These are phyloP conservation scores for Drosophila serrata DNA, from an alignment of 1,140 invertebrate species.

Conservation along the genomic window DNA sequence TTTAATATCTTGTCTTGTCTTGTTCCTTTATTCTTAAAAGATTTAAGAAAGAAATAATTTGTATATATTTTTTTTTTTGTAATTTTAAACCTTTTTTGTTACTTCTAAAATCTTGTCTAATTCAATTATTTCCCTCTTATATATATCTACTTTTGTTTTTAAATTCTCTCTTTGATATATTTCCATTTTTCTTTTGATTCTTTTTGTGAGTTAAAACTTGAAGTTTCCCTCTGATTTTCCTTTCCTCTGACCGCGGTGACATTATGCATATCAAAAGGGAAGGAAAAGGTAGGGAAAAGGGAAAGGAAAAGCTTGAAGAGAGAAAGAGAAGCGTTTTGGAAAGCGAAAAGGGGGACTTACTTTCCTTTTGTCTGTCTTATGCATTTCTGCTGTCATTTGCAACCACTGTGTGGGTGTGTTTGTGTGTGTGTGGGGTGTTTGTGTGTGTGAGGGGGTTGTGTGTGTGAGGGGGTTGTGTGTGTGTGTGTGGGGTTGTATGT, in stretches of 20 bases:
- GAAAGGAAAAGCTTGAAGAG: neutral
- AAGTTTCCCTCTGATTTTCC: constrained; percentile 16
- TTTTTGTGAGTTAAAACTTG: constrained; percentile 4
- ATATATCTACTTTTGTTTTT: neutral
- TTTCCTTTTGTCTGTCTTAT: constrained; percentile 45
- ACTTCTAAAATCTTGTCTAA: too few species aligned
- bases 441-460: neutral
- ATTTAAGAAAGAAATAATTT: too few species aligned
- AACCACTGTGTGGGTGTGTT: constrained; percentile 22
- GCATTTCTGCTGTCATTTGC: constrained; percentile 57
- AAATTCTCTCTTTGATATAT: neutral
- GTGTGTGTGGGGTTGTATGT: neutral
- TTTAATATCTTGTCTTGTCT: too few species aligned
- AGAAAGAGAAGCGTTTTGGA: constrained; percentile 1
- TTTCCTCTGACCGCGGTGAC: constrained; percentile 5
- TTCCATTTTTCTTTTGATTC: neutral
- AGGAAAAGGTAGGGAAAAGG: neutral
- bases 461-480: too few species aligned
- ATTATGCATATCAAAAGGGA: constrained; percentile 27
- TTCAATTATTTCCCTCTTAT: neutral
- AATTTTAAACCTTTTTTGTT: neutral
- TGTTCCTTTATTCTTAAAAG: too few species aligned
- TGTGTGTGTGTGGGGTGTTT: neutral
- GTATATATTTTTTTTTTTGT: neutral
- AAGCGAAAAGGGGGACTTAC: constrained; percentile 8